phyloP scores from a whole-genome alignment of 37 sponge, comb jelly and placozoan species.

The Aplysina aerophoba region DNA sequence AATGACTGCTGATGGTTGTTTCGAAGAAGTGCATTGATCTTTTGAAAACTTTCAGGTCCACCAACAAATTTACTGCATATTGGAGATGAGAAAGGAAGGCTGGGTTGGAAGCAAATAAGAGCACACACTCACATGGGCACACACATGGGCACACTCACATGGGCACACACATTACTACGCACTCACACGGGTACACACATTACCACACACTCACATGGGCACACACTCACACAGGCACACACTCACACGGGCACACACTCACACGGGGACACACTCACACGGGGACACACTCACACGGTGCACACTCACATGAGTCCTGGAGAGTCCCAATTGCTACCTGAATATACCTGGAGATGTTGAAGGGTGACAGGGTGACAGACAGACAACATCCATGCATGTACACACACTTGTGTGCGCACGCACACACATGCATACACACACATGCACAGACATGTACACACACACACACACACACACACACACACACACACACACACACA shows the following conservation, averaged over 20 bases:
- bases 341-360: too few relatives aligned
- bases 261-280: slow-evolving; percentile 13
- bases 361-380: too few relatives aligned
- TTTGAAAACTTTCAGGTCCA: slow-evolving; percentile 1
- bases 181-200: not conserved
- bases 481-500: not conserved
- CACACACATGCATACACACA: slow-evolving; percentile 2
- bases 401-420: too few relatives aligned
- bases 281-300: not conserved
- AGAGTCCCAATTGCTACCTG: too few relatives aligned
- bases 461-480: slow-evolving; percentile 20
- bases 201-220: not conserved
- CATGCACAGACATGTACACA: not conserved
- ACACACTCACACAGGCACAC: slow-evolving; percentile 23
- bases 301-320: too few relatives aligned
- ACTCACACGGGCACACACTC: slow-evolving; percentile 17
- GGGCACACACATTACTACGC: not conserved
- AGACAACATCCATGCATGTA: too few relatives aligned
- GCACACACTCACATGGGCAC: too few relatives aligned
- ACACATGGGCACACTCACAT: too few relatives aligned
- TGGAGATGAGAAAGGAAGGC: not conserved
- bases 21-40: slow-evolving; percentile 8
- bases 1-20: slow-evolving; percentile 49
- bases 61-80: slow-evolving; percentile 3
- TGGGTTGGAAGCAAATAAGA: not conserved